These are phyloP conservation scores for Pelobates cultripes DNA, from an alignment of 2,797 vertebrate genomes.

Conservation along the genomic window DNA sequence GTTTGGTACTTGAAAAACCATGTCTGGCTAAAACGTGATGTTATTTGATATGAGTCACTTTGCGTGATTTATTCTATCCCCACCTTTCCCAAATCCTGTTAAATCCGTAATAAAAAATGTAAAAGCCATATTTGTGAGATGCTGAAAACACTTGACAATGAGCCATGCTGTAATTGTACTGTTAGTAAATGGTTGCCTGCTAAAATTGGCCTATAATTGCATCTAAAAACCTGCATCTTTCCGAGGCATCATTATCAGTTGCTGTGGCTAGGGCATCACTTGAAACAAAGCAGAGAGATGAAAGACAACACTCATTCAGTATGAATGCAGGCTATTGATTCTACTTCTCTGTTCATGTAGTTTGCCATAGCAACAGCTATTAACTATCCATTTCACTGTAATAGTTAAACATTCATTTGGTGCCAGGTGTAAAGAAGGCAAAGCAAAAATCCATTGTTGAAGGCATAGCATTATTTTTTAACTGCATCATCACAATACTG, in stretches of 20 bases:
- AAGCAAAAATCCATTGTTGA: not conserved
- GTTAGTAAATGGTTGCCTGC: constrained; percentile 56
- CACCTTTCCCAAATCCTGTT: constrained; percentile 11
- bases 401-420: not conserved
- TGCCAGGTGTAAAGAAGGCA: not conserved
- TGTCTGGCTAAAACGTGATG: constrained; percentile 26
- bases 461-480: too few species aligned
- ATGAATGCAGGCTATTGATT: too few species aligned
- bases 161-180: constrained; percentile 58
- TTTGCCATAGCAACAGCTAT: constrained; percentile 88
- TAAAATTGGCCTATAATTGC: constrained; percentile 68
- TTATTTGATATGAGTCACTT: constrained; percentile 56
- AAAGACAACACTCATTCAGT: constrained; percentile 69
- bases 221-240: constrained; percentile 65
- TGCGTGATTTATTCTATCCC: constrained; percentile 55
- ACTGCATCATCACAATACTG: too few species aligned
- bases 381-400: constrained; percentile 41
- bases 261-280: constrained; percentile 63
- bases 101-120: constrained; percentile 58
- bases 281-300: constrained; percentile 73
- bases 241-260: constrained; percentile 59
- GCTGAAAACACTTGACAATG: constrained; percentile 45
- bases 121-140: constrained; percentile 32
- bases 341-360: constrained; percentile 65
- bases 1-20: constrained; percentile 24